Evolutionary conservation across 2,888 invertebrate species (phyloP).

Genomic region (Palloptera scutellata): DNA sequence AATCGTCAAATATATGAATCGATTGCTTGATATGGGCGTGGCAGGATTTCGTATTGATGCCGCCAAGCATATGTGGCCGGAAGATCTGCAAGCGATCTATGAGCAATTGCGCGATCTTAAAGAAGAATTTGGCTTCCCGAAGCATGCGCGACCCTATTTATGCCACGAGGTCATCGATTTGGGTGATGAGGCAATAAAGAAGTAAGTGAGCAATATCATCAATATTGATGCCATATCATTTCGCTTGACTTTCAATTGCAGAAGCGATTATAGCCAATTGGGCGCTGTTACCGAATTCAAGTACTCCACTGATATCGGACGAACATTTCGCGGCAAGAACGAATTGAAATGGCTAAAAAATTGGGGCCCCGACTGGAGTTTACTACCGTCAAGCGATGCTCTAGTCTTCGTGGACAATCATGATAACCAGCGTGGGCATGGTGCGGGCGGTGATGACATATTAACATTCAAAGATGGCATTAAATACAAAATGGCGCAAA

Average conservation of each 20-base stretch:
- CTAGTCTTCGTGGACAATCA: constrained; percentile 91
- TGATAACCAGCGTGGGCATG: constrained; percentile 85
- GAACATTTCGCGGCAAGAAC: constrained; percentile 69
- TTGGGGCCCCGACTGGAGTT: constrained; percentile 75
- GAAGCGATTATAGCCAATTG: constrained; percentile 66
- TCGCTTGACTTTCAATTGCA: constrained; percentile 55
- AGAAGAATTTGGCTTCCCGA: constrained; percentile 71
- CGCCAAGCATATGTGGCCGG: constrained; percentile 84
- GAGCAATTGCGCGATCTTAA: constrained; percentile 70
- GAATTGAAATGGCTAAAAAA: constrained; percentile 71
- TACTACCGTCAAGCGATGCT: constrained; percentile 70
- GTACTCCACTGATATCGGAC: constrained; percentile 64
- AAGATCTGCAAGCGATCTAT: constrained; percentile 71
- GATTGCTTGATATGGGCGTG: constrained; percentile 72
- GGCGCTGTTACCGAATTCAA: constrained; percentile 81
- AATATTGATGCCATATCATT: background rate
- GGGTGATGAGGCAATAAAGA: constrained; percentile 65
- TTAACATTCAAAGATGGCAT: constrained; percentile 76
- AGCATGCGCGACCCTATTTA: constrained; percentile 72
- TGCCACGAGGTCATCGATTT: constrained; percentile 81
- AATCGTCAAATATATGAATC: constrained; percentile 54
- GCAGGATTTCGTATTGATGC: constrained; percentile 87
- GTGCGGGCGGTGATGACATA: constrained; percentile 69
- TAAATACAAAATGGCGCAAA: constrained; percentile 80
- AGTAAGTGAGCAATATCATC: constrained; percentile 28